Conservation (phyloP, 2,113 vertebrate genomes). For the Clarias magur region DNA sequence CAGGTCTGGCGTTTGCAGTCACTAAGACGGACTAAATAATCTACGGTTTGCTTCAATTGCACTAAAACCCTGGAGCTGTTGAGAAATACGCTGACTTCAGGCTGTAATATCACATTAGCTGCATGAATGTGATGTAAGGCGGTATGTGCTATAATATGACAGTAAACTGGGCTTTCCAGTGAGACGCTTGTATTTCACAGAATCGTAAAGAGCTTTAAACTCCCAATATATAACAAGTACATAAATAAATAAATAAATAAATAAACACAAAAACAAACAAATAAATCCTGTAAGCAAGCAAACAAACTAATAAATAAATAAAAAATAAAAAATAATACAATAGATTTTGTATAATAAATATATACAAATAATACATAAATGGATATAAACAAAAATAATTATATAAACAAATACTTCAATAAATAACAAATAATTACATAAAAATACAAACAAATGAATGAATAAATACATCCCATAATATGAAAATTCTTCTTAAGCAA, state of each 20-base stretch:
- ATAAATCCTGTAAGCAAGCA: neutral
- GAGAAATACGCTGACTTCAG: neutral
- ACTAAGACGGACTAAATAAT: neutral
- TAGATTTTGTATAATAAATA: no score
- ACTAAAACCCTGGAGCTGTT: constrained; percentile 1
- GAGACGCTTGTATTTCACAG: neutral
- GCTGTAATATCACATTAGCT: neutral
- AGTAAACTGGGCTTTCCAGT: constrained; percentile 14
- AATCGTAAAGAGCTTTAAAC: constrained; percentile 23
- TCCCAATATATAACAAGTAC: neutral
- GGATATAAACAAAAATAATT: neutral
- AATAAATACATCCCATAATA: neutral
- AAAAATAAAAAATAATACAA: neutral
- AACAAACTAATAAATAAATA: neutral
- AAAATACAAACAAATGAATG: neutral
- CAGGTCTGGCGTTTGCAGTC: neutral
- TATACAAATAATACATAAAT: no score
- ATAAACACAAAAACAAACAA: neutral
- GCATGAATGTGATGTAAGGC: neutral
- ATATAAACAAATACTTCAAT: neutral
- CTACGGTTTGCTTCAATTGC: constrained; percentile 51
- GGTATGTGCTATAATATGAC: neutral
- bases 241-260: neutral
- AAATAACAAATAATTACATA: neutral
- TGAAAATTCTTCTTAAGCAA: neutral